Evolutionary conservation across 1,140 invertebrate genomes (phyloP).

Genomic region (Mactra quadrangularis): DNA sequence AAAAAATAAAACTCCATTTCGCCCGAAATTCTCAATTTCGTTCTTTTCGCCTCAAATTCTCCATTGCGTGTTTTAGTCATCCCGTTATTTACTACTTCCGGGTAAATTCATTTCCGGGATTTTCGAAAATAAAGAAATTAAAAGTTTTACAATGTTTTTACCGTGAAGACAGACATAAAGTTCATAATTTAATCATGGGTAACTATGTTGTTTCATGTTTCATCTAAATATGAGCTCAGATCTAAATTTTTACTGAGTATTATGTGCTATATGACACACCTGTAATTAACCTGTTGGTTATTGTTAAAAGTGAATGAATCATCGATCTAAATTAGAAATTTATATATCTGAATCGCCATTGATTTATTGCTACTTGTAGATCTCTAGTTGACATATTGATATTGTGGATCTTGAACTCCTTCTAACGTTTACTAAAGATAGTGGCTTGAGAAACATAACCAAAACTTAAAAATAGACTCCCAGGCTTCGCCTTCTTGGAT

Average conservation of each 20-base stretch:
- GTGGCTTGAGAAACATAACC: neutral
- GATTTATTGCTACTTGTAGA: neutral
- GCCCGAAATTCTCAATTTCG: too few species aligned
- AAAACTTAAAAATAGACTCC: too few species aligned
- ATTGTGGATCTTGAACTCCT: neutral
- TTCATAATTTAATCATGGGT: neutral
- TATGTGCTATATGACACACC: neutral
- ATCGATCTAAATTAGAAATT: neutral
- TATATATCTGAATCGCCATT: neutral
- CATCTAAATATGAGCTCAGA: neutral
- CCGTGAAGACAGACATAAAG: neutral
- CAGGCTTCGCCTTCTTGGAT: too few species aligned
- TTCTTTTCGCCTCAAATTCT: too few species aligned
- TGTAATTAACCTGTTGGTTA: neutral
- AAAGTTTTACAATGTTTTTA: conserved; percentile 4
- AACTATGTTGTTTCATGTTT: neutral
- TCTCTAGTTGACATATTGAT: neutral
- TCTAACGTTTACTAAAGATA: neutral
- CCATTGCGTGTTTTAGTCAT: too few species aligned
- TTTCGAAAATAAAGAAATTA: conserved; percentile 26
- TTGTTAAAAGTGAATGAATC: neutral
- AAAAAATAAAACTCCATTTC: too few species aligned
- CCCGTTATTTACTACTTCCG: neutral
- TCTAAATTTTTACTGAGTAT: neutral
- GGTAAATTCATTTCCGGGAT: conserved; percentile 32